phyloP scores from a whole-genome alignment of 2,797 vertebrate species.

The Sardinella longiceps region DNA sequence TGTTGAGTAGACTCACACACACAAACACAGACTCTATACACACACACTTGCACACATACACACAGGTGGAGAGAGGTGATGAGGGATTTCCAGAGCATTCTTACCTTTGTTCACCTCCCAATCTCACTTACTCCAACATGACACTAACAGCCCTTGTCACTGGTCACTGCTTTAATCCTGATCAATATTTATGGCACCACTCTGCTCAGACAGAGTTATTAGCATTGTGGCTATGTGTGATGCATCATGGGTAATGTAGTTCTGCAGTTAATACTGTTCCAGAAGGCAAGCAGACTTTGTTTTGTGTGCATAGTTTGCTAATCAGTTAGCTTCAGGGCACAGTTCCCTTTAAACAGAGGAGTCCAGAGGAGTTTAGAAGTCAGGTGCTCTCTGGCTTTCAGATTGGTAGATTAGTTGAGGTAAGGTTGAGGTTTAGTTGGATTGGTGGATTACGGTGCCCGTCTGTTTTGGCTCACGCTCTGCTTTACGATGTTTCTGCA shows the following conservation, averaged over 20 bases:
- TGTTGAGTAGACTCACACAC: not conserved
- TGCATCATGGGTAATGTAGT: not conserved
- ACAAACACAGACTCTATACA: not conserved
- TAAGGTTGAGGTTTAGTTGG: constrained; percentile 10
- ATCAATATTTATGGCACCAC: not conserved
- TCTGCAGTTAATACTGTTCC: not conserved
- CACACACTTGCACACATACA: not conserved
- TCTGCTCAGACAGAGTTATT: not conserved
- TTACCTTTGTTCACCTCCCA: not conserved
- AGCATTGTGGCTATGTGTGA: not conserved
- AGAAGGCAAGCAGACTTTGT: not conserved
- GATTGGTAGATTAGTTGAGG: not conserved
- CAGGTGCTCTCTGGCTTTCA: not conserved
- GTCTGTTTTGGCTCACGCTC: constrained; percentile 20
- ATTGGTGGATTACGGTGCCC: not conserved
- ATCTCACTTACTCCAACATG: not conserved
- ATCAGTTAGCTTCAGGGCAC: not conserved
- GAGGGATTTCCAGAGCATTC: not conserved
- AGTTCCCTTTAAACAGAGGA: not conserved
- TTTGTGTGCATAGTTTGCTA: not conserved
- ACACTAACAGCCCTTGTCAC: not conserved
- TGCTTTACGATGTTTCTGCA: constrained; percentile 71
- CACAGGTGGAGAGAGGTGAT: not conserved
- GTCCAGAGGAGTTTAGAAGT: not conserved
- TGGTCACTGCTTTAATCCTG: not conserved